Conservation (phyloP, 2,113 vertebrate genomes). For the Mixornis gularis region DNA sequence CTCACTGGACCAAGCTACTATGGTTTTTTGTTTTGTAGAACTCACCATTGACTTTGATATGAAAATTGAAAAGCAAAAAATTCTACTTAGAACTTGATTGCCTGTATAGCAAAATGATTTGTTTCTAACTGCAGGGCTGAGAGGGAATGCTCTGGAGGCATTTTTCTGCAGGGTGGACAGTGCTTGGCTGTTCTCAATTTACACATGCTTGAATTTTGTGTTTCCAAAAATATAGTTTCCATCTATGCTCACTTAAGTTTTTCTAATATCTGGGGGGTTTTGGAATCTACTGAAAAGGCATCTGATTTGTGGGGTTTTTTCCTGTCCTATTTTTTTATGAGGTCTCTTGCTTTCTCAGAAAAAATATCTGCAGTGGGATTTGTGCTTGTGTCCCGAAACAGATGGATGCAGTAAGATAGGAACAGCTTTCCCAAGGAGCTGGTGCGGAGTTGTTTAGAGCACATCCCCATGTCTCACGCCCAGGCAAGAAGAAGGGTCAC, state of each 20-base stretch:
- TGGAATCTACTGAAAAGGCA: not conserved
- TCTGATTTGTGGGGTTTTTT: not conserved
- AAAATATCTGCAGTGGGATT: not conserved
- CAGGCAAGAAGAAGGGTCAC: not conserved
- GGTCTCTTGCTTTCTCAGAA: not conserved
- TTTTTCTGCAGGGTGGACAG: not conserved
- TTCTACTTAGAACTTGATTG: not conserved
- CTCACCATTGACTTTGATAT: not conserved
- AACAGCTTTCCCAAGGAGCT: constrained; percentile 5
- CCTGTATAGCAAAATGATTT: not conserved
- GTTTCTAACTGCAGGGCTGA: not conserved
- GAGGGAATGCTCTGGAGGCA: not conserved
- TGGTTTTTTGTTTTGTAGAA: not conserved
- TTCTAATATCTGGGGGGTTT: not conserved
- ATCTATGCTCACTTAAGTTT: not conserved
- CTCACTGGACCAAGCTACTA: not conserved
- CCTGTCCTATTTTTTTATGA: not conserved
- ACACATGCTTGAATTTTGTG: constrained; percentile 4
- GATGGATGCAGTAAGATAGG: not conserved
- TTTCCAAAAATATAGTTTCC: constrained; percentile 32
- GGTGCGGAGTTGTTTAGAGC: not conserved
- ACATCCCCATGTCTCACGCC: not conserved
- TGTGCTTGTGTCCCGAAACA: not conserved
- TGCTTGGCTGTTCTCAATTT: constrained; percentile 23
- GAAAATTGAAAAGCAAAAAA: not conserved